Conservation (phyloP, 2,888 invertebrate species). For the Endomychus coccineus region DNA sequence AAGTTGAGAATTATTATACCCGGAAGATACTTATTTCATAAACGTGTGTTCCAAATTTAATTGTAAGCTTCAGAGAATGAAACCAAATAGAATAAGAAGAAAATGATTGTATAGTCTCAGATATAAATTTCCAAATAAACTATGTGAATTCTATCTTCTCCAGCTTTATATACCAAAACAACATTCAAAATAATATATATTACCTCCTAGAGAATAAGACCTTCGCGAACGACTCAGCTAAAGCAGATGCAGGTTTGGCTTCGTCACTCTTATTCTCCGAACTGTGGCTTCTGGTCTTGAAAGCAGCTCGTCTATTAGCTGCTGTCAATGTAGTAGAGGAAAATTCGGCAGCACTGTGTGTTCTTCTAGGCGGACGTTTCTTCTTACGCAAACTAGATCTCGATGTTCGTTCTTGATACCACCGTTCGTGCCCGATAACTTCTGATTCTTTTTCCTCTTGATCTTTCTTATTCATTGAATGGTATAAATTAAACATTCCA, state of each 20-base stretch:
- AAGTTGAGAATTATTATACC: too few species aligned
- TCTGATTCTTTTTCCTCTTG: conserved; percentile 51
- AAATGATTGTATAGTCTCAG: too few species aligned
- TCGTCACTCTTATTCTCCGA: conserved; percentile 57
- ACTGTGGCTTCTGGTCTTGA: conserved; percentile 56
- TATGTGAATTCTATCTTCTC: too few species aligned
- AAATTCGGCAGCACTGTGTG: conserved; percentile 63
- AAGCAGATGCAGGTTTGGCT: conserved; percentile 46
- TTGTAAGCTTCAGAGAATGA: too few species aligned
- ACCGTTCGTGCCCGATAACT: conserved; percentile 74
- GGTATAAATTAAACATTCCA: conserved; percentile 76
- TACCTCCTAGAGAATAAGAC: conserved; percentile 50
- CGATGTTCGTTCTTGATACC: conserved; percentile 61
- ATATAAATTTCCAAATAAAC: too few species aligned
- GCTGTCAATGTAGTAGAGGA: conserved; percentile 56
- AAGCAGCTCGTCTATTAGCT: conserved; percentile 56
- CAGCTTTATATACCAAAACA: too few species aligned
- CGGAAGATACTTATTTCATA: too few species aligned
- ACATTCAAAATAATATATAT: too few species aligned
- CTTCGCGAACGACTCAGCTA: conserved; percentile 69
- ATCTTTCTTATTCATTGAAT: conserved; percentile 56
- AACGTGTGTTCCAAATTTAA: too few species aligned
- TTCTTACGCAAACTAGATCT: conserved; percentile 47
- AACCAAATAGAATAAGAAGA: too few species aligned
- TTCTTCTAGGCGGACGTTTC: conserved; percentile 54